Evolutionary conservation across 2,113 vertebrate genomes (phyloP).

Genomic region (Alosa alosa): DNA sequence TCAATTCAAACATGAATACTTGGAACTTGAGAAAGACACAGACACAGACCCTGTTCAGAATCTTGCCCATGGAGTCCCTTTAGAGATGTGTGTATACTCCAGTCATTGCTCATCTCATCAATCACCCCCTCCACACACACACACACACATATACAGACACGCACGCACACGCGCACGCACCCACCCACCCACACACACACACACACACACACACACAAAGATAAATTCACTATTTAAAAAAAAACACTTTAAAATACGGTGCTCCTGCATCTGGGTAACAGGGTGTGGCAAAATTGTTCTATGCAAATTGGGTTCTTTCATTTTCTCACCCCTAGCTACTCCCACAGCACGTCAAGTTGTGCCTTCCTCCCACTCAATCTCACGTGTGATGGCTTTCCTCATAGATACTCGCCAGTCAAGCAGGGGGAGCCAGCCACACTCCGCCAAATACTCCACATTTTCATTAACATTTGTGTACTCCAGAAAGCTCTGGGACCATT

Average conservation of each 20-base stretch:
- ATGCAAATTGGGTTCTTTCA: not conserved
- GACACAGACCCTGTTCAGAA: not conserved
- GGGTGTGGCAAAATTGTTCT: conserved; percentile 1
- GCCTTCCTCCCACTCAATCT: not conserved
- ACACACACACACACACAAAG: not conserved
- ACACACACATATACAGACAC: not conserved
- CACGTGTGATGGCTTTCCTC: not conserved
- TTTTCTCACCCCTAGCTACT: not conserved
- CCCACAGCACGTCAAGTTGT: not conserved
- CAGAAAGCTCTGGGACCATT: not conserved
- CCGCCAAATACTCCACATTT: not conserved
- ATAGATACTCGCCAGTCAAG: not conserved
- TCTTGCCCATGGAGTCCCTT: not conserved
- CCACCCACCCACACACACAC: not conserved
- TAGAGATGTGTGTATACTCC: not conserved
- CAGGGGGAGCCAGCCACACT: not conserved
- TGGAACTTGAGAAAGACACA: not conserved
- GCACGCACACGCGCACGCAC: not conserved
- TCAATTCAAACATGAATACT: not conserved
- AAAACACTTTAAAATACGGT: conserved; percentile 15
- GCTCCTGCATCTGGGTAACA: not conserved
- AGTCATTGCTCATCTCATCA: not conserved
- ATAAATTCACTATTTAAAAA: not conserved
- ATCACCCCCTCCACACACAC: not conserved
- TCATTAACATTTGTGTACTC: not conserved